Percentiles rank a stretch among this genome's conserved stretches.
These are phyloP conservation scores for Enteromius trimaculatus DNA, from an alignment of 2,797 vertebrate species.

Conservation along the genomic window DNA sequence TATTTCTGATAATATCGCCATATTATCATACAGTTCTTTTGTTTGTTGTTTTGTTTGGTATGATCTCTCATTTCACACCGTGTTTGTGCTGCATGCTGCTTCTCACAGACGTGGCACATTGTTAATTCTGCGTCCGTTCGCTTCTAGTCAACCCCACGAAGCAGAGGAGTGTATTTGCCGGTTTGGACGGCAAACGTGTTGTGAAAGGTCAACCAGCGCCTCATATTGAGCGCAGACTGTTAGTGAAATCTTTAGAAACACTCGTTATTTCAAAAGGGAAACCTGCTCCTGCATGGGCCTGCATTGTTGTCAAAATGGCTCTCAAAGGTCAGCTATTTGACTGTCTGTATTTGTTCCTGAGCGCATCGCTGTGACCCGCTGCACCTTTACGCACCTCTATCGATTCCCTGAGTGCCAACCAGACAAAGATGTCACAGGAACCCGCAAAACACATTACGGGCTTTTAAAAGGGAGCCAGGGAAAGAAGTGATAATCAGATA, in stretches of 20 bases:
- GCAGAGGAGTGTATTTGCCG: constrained; percentile 48
- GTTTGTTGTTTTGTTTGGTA: background rate
- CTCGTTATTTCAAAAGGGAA: constrained; percentile 57
- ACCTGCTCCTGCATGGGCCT: constrained; percentile 36
- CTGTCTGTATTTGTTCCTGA: constrained; percentile 38
- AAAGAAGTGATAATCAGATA: constrained; percentile 32
- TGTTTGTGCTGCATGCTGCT: constrained; percentile 34
- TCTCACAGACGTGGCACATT: constrained; percentile 3
- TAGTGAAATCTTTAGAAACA: constrained; percentile 63
- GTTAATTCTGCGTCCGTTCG: constrained; percentile 40
- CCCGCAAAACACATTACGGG: constrained; percentile 11
- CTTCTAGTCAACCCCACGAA: constrained; percentile 50
- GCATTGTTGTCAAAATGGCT: constrained; percentile 57
- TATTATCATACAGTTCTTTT: no score
- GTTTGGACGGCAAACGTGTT: constrained; percentile 27
- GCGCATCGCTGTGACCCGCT: constrained; percentile 16
- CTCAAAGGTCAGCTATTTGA: constrained; percentile 54
- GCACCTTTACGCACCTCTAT: constrained; percentile 38
- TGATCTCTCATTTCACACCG: background rate
- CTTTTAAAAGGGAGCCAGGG: constrained; percentile 3
- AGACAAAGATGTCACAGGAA: constrained; percentile 34
- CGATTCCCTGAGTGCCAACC: constrained; percentile 34
- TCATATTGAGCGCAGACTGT: constrained; percentile 59
- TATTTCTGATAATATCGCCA: background rate
- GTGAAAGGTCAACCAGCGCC: constrained; percentile 61